Evolutionary conservation across 2,797 vertebrate species (phyloP).

Genomic region (Aulostomus chinensis): DNA sequence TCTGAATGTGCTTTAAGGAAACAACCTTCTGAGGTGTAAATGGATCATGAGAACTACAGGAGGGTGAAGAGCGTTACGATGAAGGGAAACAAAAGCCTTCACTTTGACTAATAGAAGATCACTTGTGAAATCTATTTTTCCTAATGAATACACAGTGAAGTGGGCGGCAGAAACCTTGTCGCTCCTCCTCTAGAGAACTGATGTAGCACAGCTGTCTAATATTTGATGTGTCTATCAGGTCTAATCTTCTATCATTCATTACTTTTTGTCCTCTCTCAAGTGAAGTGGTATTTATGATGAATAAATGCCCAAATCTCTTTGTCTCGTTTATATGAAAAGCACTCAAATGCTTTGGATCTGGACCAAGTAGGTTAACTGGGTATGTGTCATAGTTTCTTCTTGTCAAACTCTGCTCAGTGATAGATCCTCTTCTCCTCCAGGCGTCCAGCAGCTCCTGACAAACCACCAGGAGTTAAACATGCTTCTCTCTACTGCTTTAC

Average conservation of each 20-base stretch:
- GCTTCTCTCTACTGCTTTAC: slow-evolving; percentile 50
- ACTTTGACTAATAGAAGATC: slow-evolving; percentile 12
- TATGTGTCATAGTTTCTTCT: slow-evolving; percentile 83
- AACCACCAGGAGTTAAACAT: slow-evolving; percentile 59
- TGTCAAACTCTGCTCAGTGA: slow-evolving; percentile 81
- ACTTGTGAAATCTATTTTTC: slow-evolving; percentile 14
- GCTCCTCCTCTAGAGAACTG: slow-evolving; percentile 26
- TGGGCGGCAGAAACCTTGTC: slow-evolving; percentile 12
- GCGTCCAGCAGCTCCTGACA: slow-evolving; percentile 57
- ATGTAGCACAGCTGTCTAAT: slow-evolving; percentile 38
- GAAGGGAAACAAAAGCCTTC: slow-evolving; percentile 18
- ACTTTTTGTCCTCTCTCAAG: slow-evolving; percentile 58
- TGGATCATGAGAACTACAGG: slow-evolving; percentile 20
- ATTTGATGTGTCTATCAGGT: slow-evolving; percentile 73
- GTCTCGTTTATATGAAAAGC: slow-evolving; percentile 86
- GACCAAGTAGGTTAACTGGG: slow-evolving; percentile 87
- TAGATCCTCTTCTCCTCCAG: slow-evolving; percentile 73
- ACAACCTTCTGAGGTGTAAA: slow-evolving; percentile 28
- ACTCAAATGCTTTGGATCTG: slow-evolving; percentile 86
- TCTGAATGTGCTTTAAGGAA: slow-evolving; percentile 29
- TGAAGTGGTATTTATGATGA: slow-evolving; percentile 75
- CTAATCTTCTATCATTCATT: slow-evolving; percentile 74
- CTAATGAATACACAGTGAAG: slow-evolving; percentile 26
- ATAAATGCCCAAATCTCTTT: slow-evolving; percentile 85
- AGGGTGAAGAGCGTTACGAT: slow-evolving; percentile 11